phyloP scores from a whole-genome alignment of 2,113 vertebrate genomes.

The Ciconia stormi region DNA sequence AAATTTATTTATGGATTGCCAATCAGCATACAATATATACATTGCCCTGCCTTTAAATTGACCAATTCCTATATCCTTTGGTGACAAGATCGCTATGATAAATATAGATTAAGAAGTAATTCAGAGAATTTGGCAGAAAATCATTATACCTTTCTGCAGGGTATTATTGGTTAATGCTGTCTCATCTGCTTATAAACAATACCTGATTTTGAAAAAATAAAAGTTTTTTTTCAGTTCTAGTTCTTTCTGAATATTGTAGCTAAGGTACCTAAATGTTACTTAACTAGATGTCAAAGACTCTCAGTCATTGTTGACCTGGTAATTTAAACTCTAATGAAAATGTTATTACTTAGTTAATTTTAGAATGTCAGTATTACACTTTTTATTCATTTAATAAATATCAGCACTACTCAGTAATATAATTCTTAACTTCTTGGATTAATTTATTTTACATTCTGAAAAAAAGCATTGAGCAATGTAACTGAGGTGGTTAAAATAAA shows the following conservation, averaged over 20 bases:
- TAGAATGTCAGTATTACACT: neutral
- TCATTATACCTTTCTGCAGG: neutral
- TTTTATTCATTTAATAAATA: neutral
- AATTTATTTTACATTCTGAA: neutral
- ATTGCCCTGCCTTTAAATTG: neutral
- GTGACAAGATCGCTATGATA: neutral
- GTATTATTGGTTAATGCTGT: neutral
- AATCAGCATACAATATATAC: neutral
- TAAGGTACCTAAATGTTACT: neutral
- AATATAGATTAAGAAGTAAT: neutral
- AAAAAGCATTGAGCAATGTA: neutral
- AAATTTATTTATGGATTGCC: neutral
- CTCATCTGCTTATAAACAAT: neutral
- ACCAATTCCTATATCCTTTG: neutral
- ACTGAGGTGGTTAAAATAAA: neutral
- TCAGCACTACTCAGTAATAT: neutral
- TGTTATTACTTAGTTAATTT: neutral
- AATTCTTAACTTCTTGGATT: neutral
- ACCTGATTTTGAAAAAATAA: neutral
- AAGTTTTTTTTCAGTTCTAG: neutral
- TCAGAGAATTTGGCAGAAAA: neutral
- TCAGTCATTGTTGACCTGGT: neutral
- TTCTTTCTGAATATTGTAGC: neutral
- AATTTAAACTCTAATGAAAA: neutral
- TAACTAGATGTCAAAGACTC: neutral